Evolutionary conservation across 2,797 vertebrate species (phyloP), one percentile per base, ranked within the genome.

Genomic region (Streptopelia turtur): DNA sequence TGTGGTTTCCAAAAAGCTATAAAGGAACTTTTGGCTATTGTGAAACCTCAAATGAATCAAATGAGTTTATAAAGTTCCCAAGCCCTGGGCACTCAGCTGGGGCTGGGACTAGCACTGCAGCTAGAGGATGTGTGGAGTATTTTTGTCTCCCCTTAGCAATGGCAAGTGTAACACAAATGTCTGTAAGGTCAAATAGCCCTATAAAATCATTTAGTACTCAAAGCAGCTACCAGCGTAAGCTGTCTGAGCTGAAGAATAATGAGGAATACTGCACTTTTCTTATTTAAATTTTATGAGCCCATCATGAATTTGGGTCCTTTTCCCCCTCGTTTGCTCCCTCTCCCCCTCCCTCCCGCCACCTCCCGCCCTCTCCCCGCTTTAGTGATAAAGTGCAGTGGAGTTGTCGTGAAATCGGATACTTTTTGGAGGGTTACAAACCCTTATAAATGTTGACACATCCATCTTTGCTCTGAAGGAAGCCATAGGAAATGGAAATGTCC

Each of bases 401-500:
- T 92, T 94, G 23, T 87, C 79, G 69, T 98, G 97, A 97, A 98
- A 98, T 92, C 14, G 85, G 97, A 97, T 97, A 97, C 97, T 97
- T 97, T 65, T 94, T 10, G 57, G 96, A 97, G 96, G 94, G 91
- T 82, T 96, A 87, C 90, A 96, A 96, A 83, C 94, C 72, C 96
- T 96, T 95, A 93, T 93, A 93, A 97, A 96, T 39, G 84, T 94
- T 43, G 88, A 94, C 95, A 92, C 95, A 95, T 96, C 92, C 94
- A 96, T 95, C 91, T 94, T 88, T 33, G 27, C 81, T 61, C 83
- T 59, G 86, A 95, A 95, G 90, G 94, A 96, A 96, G 96, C 94
- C 37, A 91, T 5, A 91, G 95, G 94, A 95, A 95, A 93, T 96
- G 94, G 96, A 95, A 97, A 95, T 97, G 91, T 68, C 91, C 94